Conservation (phyloP, 37 sponge, comb jelly and placozoan species). For the Cliona cf. orientalis region DNA sequence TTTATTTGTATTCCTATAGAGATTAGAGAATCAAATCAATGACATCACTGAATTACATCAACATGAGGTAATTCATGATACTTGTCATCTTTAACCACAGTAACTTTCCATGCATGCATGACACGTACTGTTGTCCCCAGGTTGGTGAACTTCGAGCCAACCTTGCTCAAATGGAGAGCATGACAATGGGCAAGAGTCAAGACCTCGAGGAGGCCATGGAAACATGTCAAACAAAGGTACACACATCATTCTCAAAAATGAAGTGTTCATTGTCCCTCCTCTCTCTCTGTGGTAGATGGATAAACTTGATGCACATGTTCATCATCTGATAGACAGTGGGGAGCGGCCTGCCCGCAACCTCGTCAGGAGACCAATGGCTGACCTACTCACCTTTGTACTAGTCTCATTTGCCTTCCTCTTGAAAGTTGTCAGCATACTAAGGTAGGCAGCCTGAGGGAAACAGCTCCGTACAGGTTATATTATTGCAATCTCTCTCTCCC, state of each 20-base stretch:
- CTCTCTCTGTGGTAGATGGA: slow-evolving; percentile 31
- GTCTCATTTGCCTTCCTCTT: slow-evolving; percentile 16
- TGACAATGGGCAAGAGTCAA: slow-evolving; percentile 45
- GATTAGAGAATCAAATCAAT: too few relatives aligned
- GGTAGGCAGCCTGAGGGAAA: too few relatives aligned
- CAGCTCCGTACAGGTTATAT: too few relatives aligned
- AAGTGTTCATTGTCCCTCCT: too few relatives aligned
- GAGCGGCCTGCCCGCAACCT: neutral
- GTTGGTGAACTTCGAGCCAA: slow-evolving; percentile 47
- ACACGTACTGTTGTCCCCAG: too few relatives aligned
- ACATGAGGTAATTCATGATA: too few relatives aligned
- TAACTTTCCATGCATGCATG: too few relatives aligned
- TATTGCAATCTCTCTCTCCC: too few relatives aligned
- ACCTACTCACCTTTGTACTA: slow-evolving; percentile 18
- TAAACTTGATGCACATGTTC: slow-evolving; percentile 14
- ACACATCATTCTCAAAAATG: too few relatives aligned
- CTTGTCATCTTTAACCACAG: too few relatives aligned
- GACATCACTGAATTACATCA: too few relatives aligned
- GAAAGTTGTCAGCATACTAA: slow-evolving; percentile 12
- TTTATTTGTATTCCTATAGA: too few relatives aligned
- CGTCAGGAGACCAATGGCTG: slow-evolving; percentile 6
- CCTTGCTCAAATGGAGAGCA: slow-evolving; percentile 55
- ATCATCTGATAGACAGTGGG: slow-evolving; percentile 24
- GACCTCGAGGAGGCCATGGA: slow-evolving; percentile 60
- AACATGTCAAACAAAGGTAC: slow-evolving; percentile 47